Base-by-base conservation (phyloP, 1,140 invertebrate genomes). In the Samia ricini region DNA sequence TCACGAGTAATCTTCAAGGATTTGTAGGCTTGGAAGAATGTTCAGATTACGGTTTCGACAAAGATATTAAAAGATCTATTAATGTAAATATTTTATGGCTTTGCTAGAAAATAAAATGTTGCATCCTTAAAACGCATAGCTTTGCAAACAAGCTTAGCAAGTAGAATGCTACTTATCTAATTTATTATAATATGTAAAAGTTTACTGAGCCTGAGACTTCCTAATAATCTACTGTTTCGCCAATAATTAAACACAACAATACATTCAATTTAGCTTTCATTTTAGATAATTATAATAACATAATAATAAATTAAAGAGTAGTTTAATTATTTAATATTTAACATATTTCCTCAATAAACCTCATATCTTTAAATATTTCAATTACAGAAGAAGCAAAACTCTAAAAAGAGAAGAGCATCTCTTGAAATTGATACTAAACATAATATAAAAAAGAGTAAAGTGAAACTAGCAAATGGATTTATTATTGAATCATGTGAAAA, bases 1-100 rank as follows among this genome's bases (percentile, higher is more conserved):
- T 92, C 55, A 74, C 83, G 2, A 81, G 83, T 56, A 78, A 88
- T 52, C 81, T 92, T 49, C 91, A 93, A 50, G 93, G 92, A 21
- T 91, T 94, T 66, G 86, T 93, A 50, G 93, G 92, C 19, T 91
- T 94, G 42, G 93, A 94, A 76, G 93, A 94, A 80, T 92, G 93
- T 68, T 91, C 88, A 0, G 89, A 92, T 74, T 94, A 94, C 71
- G 88, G 88, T 33, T 78, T 92, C 12, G 84, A 90, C 66, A 88
- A 84, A 64, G 77, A 82, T 23, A 74, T 60, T 63, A 85, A 74
- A 79, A 76, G 65, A 61, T 51, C 62, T 51, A 88, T 81, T 69
- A 86, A 88, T 77, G 85, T 88, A 36, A 42, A 15, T 42, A 12
- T 15, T 42, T n/a, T n/a, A n/a, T n/a, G n/a, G 55, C n/a, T n/a